Percentiles rank a stretch among this genome's conserved stretches.
phyloP scores from a whole-genome alignment of 2,797 vertebrate species.

The Chrysocyon brachyurus region DNA sequence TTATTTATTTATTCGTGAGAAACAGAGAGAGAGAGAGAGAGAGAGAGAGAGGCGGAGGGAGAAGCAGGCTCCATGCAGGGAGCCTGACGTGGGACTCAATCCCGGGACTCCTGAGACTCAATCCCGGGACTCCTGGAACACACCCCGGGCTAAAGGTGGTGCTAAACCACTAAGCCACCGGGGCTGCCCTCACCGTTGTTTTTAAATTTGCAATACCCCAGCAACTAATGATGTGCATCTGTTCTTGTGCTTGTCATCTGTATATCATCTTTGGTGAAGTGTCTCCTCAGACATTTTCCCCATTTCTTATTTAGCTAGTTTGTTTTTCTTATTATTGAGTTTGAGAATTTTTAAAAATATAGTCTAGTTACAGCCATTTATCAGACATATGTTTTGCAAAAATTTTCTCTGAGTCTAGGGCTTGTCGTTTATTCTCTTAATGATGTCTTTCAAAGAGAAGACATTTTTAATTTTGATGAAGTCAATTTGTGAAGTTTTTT shows the following conservation, averaged over 20 bases:
- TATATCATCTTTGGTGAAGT: neutral
- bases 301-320: neutral
- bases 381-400: neutral
- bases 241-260: neutral
- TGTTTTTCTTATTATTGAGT: slow-evolving; percentile 5
- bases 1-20: too few species aligned
- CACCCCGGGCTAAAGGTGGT: too few species aligned
- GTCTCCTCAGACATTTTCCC: neutral
- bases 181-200: neutral
- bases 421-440: neutral
- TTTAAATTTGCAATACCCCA: neutral
- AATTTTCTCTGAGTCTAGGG: neutral
- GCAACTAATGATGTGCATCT: neutral
- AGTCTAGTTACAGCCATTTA: neutral
- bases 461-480: neutral
- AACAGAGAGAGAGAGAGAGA: too few species aligned
- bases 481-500: neutral
- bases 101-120: too few species aligned
- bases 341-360: neutral
- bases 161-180: too few species aligned
- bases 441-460: neutral
- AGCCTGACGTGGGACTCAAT: too few species aligned
- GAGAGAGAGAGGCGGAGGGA: too few species aligned
- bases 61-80: too few species aligned
- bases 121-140: too few species aligned